phyloP scores from a whole-genome alignment of 1,140 invertebrate species.

The Orchesella cincta region DNA sequence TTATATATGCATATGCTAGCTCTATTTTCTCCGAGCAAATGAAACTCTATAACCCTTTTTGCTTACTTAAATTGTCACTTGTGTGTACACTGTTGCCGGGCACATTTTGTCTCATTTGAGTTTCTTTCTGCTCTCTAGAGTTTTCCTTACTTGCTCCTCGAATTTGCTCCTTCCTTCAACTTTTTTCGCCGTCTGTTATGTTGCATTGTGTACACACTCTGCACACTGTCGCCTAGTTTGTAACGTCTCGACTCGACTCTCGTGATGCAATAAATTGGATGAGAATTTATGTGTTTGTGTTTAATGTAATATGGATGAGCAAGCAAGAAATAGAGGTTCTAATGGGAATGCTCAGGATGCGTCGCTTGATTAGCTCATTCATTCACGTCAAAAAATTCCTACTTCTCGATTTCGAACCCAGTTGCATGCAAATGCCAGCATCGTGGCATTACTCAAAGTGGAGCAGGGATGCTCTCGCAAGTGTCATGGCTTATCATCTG shows the following conservation, averaged over 20 bases:
- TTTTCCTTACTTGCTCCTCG: neutral
- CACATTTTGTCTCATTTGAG: no score
- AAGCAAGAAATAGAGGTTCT: neutral
- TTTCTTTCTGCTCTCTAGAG: no score
- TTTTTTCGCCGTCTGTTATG: neutral
- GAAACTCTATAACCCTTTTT: no score
- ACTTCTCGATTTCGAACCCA: neutral
- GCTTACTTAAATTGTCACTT: neutral
- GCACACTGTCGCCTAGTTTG: no score
- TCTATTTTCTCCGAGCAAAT: no score
- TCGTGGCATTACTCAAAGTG: neutral
- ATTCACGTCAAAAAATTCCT: neutral
- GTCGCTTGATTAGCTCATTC: constrained; percentile 23
- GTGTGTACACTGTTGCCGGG: neutral
- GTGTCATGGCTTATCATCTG: neutral
- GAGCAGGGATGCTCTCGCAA: neutral
- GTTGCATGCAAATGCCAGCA: neutral
- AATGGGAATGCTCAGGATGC: neutral
- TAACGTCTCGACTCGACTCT: neutral
- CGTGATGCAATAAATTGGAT: constrained; percentile 16
- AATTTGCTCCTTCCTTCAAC: neutral
- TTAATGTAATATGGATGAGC: constrained; percentile 12
- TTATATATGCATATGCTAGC: no score
- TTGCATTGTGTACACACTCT: no score
- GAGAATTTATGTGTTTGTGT: constrained; percentile 23